Evolutionary conservation across 2,888 invertebrate species (phyloP).

Genomic region (Eupithecia subumbrata): DNA sequence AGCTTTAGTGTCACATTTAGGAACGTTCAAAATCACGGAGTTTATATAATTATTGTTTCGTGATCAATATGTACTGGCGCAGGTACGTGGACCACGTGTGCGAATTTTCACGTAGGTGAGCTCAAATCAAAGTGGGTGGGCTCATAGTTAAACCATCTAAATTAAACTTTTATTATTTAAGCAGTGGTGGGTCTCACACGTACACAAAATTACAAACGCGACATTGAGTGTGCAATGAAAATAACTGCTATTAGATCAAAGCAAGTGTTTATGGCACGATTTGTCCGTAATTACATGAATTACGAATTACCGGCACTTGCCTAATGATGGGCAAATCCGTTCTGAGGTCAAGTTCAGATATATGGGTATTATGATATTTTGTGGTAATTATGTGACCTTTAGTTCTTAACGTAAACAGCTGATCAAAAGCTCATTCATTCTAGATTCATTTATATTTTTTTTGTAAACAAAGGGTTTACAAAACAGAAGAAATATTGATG

Average conservation of each 20-base stretch:
- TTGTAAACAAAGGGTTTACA: too few species aligned
- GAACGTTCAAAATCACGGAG: neutral
- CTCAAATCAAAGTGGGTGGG: neutral
- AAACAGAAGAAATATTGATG: too few species aligned
- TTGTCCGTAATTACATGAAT: slow-evolving; percentile 16
- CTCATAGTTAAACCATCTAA: neutral
- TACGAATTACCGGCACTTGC: slow-evolving; percentile 2
- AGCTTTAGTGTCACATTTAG: neutral
- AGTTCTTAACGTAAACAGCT: neutral
- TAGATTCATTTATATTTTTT: too few species aligned
- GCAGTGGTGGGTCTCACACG: neutral
- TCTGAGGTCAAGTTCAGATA: slow-evolving; percentile 35
- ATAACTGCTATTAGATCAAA: slow-evolving; percentile 18
- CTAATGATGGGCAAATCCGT: slow-evolving; percentile 31
- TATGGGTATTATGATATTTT: slow-evolving; percentile 21
- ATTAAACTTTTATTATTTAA: neutral
- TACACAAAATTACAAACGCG: neutral
- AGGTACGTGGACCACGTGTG: neutral
- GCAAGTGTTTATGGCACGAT: slow-evolving; percentile 29
- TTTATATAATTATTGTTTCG: neutral
- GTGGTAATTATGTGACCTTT: slow-evolving; percentile 25
- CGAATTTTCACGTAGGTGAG: neutral
- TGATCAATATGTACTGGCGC: neutral
- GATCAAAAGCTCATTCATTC: neutral
- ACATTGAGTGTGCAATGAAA: slow-evolving; percentile 1